Conservation (phyloP, 2,888 invertebrate species). For the Lepas anatifera region DNA sequence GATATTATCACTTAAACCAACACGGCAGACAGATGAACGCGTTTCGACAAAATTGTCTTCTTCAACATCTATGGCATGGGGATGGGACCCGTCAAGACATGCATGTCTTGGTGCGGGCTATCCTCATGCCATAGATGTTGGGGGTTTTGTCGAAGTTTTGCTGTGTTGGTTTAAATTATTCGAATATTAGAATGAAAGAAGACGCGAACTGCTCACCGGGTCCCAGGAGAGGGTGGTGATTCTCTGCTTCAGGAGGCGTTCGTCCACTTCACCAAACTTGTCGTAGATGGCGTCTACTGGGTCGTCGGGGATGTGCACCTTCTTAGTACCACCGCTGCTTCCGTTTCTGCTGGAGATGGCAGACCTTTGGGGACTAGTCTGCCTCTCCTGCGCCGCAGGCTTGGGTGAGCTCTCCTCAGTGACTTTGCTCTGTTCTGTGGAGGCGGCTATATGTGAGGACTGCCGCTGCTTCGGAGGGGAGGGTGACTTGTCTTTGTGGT, state of each 20-base stretch:
- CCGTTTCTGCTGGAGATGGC: slow-evolving; percentile 18
- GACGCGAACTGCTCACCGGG: too few species aligned
- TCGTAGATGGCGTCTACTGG: slow-evolving; percentile 27
- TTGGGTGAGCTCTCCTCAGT: not conserved
- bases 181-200: too few species aligned
- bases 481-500: not conserved
- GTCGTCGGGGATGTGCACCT: slow-evolving; percentile 17
- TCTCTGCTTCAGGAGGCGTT: slow-evolving; percentile 24
- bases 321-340: slow-evolving; percentile 14
- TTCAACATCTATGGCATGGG: too few species aligned
- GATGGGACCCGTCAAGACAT: too few species aligned
- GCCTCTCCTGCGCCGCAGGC: slow-evolving; percentile 16
- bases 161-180: too few species aligned
- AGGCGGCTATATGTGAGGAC: not conserved
- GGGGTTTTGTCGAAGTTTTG: too few species aligned
- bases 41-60: too few species aligned
- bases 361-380: slow-evolving; percentile 15
- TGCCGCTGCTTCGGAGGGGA: not conserved
- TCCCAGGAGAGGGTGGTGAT: slow-evolving; percentile 27
- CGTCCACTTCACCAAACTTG: slow-evolving; percentile 26
- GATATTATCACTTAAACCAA: too few species aligned
- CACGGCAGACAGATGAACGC: too few species aligned
- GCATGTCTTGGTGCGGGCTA: too few species aligned
- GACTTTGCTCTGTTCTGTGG: not conserved
- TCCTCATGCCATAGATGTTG: too few species aligned